Percentiles rank a stretch among this genome's conserved stretches.
Conservation (phyloP, 1,140 invertebrate genomes). For the Caenorhabditis brenneri region DNA sequence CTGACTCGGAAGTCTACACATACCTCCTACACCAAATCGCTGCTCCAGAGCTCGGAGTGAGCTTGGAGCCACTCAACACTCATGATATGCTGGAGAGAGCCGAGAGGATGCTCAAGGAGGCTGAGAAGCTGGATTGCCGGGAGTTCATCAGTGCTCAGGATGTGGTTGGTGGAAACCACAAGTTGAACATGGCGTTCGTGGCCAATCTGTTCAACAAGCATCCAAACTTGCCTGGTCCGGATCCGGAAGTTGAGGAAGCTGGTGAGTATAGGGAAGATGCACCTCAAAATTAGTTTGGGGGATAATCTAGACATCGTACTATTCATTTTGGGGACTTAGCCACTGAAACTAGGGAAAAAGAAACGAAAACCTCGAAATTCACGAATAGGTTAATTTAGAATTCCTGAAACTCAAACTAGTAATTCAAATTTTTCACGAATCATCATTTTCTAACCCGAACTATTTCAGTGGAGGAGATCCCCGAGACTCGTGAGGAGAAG, state of each 20-base stretch:
- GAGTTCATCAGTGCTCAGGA: slow-evolving; percentile 91
- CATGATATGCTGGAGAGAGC: slow-evolving; percentile 77
- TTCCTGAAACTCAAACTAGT: no score
- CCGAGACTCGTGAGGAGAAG: slow-evolving; percentile 82
- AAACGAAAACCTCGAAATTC: not conserved
- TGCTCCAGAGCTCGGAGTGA: slow-evolving; percentile 83
- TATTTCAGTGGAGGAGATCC: slow-evolving; percentile 58
- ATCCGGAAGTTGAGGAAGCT: slow-evolving; percentile 60
- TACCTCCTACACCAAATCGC: slow-evolving; percentile 93
- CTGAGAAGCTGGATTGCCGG: slow-evolving; percentile 90
- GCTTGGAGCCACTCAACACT: slow-evolving; percentile 79
- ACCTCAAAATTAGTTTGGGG: no score
- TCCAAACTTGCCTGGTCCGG: slow-evolving; percentile 77
- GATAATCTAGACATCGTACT: no score
- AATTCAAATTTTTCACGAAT: no score
- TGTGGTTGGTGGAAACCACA: slow-evolving; percentile 93
- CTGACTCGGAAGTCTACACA: slow-evolving; percentile 92
- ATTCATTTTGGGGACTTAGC: no score
- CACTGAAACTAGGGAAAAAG: no score
- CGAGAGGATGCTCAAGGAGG: slow-evolving; percentile 92
- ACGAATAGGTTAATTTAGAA: not conserved
- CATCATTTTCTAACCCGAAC: slow-evolving; percentile 50
- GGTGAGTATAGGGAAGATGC: no score
- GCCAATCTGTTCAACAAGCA: slow-evolving; percentile 99
- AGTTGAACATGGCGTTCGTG: slow-evolving; percentile 96